A percentile compares a stretch with the other conserved stretches of the same genome.
These are phyloP conservation scores for Diplodus puntazzo DNA, from an alignment of 2,797 vertebrate species.

Conservation along the genomic window DNA sequence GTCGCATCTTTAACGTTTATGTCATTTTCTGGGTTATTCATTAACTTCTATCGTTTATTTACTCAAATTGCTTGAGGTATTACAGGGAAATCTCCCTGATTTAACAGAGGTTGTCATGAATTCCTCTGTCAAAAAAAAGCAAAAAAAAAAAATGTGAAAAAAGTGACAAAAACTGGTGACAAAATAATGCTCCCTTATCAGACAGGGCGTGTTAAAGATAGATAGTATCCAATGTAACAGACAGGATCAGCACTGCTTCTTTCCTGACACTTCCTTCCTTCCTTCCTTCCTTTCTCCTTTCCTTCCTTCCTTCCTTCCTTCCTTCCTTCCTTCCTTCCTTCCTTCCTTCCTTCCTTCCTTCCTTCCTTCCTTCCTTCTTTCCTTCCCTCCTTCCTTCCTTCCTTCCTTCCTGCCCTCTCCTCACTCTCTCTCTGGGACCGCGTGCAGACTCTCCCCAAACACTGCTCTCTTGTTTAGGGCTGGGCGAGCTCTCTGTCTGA, in stretches of 20 bases:
- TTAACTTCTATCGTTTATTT: neutral
- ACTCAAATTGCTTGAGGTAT: no score
- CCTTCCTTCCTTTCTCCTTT: conserved; percentile 26
- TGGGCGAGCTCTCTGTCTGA: conserved; percentile 74
- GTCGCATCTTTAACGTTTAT: neutral
- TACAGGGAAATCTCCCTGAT: no score
- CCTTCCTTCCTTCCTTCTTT: conserved; percentile 34
- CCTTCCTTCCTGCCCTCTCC: conserved; percentile 23
- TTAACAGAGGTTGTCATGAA: neutral
- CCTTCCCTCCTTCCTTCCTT: conserved; percentile 51
- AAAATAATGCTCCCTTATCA: conserved; percentile 27
- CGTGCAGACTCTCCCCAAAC: conserved; percentile 84
- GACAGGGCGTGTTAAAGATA: conserved; percentile 42
- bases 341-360: conserved; percentile 24
- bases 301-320: conserved; percentile 34
- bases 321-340: conserved; percentile 52
- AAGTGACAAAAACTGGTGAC: neutral
- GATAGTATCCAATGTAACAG: conserved; percentile 31
- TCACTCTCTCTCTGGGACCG: conserved; percentile 69
- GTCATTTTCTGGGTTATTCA: neutral
- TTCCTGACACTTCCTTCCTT: conserved; percentile 12
- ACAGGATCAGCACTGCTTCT: conserved; percentile 10
- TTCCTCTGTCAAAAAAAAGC: neutral
- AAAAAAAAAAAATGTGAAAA: neutral
- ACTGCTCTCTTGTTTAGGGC: conserved; percentile 86